A percentile compares a stretch with the other conserved stretches of the same genome.
Conservation (phyloP, 2,888 invertebrate species). For the Thereva nobilitata region DNA sequence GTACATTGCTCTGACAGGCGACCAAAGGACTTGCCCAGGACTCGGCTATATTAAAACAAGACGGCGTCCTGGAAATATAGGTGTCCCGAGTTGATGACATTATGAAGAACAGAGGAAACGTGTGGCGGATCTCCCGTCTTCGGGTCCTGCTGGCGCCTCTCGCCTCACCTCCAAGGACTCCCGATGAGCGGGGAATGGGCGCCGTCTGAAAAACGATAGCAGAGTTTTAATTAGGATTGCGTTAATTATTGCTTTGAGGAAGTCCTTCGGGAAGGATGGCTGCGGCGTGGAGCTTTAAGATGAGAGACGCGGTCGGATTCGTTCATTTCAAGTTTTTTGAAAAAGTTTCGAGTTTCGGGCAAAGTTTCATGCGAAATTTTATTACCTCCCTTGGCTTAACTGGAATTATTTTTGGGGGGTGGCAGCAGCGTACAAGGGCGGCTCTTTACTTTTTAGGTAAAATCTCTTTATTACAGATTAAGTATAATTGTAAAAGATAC, state of each 20-base stretch:
- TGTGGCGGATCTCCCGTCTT: not conserved
- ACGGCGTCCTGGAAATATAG: not conserved
- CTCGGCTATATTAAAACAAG: slow-evolving; percentile 29
- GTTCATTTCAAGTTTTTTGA: not conserved
- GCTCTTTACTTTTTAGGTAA: no score
- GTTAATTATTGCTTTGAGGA: slow-evolving; percentile 33
- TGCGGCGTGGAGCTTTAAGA: slow-evolving; percentile 10
- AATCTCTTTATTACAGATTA: no score
- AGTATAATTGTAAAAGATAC: no score
- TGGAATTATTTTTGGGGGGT: no score
- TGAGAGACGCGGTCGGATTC: not conserved
- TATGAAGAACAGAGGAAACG: slow-evolving; percentile 25
- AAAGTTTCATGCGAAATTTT: not conserved
- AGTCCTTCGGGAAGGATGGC: slow-evolving; percentile 21
- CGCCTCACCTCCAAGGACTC: not conserved
- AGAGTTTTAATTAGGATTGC: slow-evolving; percentile 35
- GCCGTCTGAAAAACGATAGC: slow-evolving; percentile 32
- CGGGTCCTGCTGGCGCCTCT: not conserved
- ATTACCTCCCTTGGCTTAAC: no score
- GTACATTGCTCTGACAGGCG: slow-evolving; percentile 3
- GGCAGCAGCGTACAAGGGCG: no score
- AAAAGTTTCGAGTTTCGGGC: not conserved
- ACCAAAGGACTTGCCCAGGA: slow-evolving; percentile 7
- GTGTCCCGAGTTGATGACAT: slow-evolving; percentile 33
- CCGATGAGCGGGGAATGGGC: not conserved